Evolutionary conservation across 2,888 invertebrate species (phyloP), one percentile per base, ranked within the genome.

Genomic region (Elegia similella): DNA sequence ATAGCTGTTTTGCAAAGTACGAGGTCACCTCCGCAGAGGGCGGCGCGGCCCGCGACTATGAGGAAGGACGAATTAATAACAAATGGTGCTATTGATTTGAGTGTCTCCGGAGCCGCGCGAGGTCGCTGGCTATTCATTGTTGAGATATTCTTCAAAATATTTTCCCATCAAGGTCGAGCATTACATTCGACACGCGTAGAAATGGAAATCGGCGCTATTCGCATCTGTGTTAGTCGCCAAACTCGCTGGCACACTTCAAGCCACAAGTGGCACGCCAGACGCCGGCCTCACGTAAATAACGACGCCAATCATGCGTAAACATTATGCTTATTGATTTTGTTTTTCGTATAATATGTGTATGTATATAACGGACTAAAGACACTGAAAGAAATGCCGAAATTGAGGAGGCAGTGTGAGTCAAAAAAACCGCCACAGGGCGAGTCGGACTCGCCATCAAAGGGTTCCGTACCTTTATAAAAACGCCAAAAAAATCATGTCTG

Each of bases 11-110:
- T 23, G 23, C 23, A 23, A 23, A 23, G 23, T 3, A 23, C 23
- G 5, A 34, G 5, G 38, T 38, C 38, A 38, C 8, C n/a, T 13
- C 30, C 30, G 30, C 29, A 12, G 23, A 34, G 32, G 10, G 1
- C 12, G 34, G 3, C 16, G 15, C 43, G 43, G 16, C 43, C 29
- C 12, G 43, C 23, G 15, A 53, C 43, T 30, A 43, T 32, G 23
- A 44, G 23, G 42, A 53, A 54, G 53, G 53, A 54, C 53, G 15
- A 54, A 54, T 43, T 54, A 54, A 54, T 54, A 54, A 30, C 53
- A 54, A 53, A 53, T 44, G 10, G n/a, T n/a, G 13, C 32, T 54
- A 53, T 54, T 54, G 53, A 54, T 43, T 54, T 43, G 12, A 29
- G 42, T 43, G 53, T 30, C 43, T 43, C 29, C 29, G 32, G 30